These are phyloP conservation scores for Genyomyrus donnyi DNA, from an alignment of 2,113 vertebrate genomes.

Conservation along the genomic window DNA sequence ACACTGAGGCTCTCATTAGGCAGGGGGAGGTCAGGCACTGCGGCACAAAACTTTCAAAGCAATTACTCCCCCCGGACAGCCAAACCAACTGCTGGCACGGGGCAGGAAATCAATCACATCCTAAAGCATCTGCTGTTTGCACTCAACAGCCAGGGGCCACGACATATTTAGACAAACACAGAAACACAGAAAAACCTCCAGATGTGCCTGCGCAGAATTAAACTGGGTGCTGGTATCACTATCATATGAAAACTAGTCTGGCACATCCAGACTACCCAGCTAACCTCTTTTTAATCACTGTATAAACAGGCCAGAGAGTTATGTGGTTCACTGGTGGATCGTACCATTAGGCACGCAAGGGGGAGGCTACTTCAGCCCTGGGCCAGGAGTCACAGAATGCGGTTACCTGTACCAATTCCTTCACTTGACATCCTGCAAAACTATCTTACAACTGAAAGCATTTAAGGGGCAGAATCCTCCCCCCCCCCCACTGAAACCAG, in stretches of 20 bases:
- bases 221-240: neutral
- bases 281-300: neutral
- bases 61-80: neutral
- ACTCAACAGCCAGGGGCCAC: neutral
- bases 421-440: neutral
- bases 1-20: neutral
- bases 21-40: neutral
- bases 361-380: neutral
- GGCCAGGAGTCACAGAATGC: neutral
- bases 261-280: neutral
- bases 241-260: neutral
- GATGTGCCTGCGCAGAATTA: neutral
- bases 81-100: neutral
- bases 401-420: neutral
- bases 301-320: neutral
- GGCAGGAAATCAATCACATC: slow-evolving; percentile 2
- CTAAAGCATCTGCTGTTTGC: slow-evolving; percentile 2
- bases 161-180: neutral
- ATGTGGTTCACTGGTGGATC: neutral
- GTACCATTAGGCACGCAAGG: neutral
- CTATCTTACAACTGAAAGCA: neutral
- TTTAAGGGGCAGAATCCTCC: neutral
- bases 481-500: neutral
- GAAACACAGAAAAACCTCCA: neutral
- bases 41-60: neutral